phyloP scores from a whole-genome alignment of 2,888 invertebrate species.

The Orchesella flavescens region DNA sequence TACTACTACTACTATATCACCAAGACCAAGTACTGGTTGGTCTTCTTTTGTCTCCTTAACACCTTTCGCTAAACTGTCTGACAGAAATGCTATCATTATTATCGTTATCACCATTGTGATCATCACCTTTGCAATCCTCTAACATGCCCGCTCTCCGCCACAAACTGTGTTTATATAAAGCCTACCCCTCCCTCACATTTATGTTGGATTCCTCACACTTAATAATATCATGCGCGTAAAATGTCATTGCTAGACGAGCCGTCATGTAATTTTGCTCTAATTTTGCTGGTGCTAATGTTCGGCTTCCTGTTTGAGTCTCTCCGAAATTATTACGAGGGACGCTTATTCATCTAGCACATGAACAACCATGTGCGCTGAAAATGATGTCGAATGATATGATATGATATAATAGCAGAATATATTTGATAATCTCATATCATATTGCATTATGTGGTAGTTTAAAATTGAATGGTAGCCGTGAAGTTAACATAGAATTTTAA shows the following conservation, averaged over 20 bases:
- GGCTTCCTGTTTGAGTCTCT: background rate
- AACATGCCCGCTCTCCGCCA: background rate
- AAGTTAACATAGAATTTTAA: too few species aligned
- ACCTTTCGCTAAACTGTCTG: conserved; percentile 41
- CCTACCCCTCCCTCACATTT: background rate
- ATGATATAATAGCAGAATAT: too few species aligned
- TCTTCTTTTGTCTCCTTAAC: conserved; percentile 54
- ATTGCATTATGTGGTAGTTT: too few species aligned
- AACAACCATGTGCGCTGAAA: too few species aligned
- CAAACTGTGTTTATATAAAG: background rate
- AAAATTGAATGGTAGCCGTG: too few species aligned
- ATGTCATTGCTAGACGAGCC: conserved; percentile 2
- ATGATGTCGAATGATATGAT: too few species aligned
- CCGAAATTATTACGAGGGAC: background rate
- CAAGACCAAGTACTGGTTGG: conserved; percentile 37
- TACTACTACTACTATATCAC: background rate
- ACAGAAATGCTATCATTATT: conserved; percentile 34
- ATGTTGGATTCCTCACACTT: background rate
- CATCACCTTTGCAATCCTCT: conserved; percentile 19
- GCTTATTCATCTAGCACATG: background rate
- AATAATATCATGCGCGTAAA: background rate
- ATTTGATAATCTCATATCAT: too few species aligned
- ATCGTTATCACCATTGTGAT: conserved; percentile 30
- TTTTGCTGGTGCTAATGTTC: background rate
- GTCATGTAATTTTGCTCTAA: background rate